A percentile compares a stretch with the other conserved stretches of the same genome.
Evolutionary conservation across 1,140 invertebrate species (phyloP).

Genomic region (Drosophila pallidifrons): DNA sequence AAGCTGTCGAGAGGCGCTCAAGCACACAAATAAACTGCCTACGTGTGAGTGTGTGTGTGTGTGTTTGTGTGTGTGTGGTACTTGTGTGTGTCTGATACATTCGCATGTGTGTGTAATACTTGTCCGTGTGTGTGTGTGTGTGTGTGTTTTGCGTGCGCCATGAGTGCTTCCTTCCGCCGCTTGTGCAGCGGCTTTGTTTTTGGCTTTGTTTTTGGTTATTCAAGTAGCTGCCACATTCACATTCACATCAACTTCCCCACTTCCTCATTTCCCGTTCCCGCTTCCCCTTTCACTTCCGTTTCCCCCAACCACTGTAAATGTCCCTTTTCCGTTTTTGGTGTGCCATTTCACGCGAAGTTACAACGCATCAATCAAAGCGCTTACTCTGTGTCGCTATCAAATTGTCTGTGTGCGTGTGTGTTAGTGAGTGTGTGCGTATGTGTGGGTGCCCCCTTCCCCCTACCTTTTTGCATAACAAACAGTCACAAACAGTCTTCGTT

Average conservation of each 20-base stretch:
- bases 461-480: too few species aligned
- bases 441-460: slow-evolving; percentile 10
- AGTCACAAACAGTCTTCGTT: too few species aligned
- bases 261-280: not conserved
- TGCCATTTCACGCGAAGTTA: slow-evolving; percentile 80
- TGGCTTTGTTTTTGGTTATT: slow-evolving; percentile 41
- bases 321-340: slow-evolving; percentile 54
- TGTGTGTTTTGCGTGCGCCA: slow-evolving; percentile 39
- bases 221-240: slow-evolving; percentile 38
- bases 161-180: slow-evolving; percentile 70
- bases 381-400: slow-evolving; percentile 2
- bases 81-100: not conserved
- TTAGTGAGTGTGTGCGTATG: slow-evolving; percentile 1
- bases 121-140: slow-evolving; percentile 19
- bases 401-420: slow-evolving; percentile 10
- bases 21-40: slow-evolving; percentile 23
- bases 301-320: too few species aligned
- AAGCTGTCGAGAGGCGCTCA: slow-evolving; percentile 57
- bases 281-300: too few species aligned
- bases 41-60: slow-evolving; percentile 10
- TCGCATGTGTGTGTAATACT: not conserved
- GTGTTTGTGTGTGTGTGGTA: not conserved
- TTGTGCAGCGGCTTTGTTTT: slow-evolving; percentile 46
- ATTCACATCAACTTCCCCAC: not conserved
- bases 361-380: slow-evolving; percentile 77